Evolutionary conservation across 2,113 vertebrate genomes (phyloP).

Genomic region (Vombatus ursinus): DNA sequence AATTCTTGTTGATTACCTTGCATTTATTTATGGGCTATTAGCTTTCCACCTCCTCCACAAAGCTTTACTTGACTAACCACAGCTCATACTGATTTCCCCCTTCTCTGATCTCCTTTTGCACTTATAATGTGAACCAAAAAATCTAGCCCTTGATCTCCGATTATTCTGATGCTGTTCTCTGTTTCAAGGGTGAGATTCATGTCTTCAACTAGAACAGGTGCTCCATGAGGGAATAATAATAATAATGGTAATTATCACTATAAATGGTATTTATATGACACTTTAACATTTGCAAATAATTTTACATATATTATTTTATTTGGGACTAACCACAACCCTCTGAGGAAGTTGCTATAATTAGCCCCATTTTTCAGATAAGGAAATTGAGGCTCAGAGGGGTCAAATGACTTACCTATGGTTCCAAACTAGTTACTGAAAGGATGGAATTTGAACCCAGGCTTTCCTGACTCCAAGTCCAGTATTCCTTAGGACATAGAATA

Average conservation of each 20-base stretch:
- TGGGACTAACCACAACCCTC: not conserved
- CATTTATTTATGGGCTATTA: not conserved
- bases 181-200: not conserved
- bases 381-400: not conserved
- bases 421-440: not conserved
- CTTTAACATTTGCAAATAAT: not conserved
- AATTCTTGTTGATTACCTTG: not conserved
- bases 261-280: not conserved
- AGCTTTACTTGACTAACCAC: not conserved
- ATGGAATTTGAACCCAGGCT: not conserved
- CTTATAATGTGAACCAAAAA: not conserved
- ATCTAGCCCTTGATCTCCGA: not conserved
- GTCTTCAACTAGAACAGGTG: not conserved
- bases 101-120: not conserved
- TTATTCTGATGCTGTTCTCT: not conserved
- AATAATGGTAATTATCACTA: not conserved
- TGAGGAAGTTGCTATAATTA: not conserved
- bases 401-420: not conserved
- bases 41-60: not conserved
- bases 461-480: not conserved
- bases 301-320: not conserved
- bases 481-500: not conserved
- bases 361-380: not conserved
- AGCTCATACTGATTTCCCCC: not conserved
- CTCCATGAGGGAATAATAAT: not conserved